Base-by-base conservation (phyloP, 2,888 invertebrate genomes). In the Harmothoe impar region DNA sequence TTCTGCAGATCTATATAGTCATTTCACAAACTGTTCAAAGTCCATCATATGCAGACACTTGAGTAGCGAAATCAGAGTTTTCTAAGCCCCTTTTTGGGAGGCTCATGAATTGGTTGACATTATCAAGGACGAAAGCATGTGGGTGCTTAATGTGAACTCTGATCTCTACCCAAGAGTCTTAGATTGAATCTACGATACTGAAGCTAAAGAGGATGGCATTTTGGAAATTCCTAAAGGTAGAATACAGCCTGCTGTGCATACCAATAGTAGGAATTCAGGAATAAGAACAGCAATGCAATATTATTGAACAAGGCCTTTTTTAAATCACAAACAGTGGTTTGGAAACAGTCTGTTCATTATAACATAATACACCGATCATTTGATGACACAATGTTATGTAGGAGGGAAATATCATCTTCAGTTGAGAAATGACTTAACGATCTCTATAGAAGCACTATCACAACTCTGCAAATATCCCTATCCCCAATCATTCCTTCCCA, bases 111-210 rank as follows among this genome's bases (percentile, higher is more conserved):
- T 62, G 62, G 62, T 62, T 62, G 62, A 3, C 62, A n/a, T 62
- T 15, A n/a, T 62, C 62, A 10, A 62, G 62, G 62, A n/a, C 62
- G 3, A 62, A n/a, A n/a, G 62, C n/a, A n/a, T 62, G n/a, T 77
- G 77, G 25, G 81, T n/a, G 81, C 35, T 81, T 25, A 81, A 43
- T 20, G 15, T 43, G 23, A 81, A 81, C 43, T 81, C 81, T 81
- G 81, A 81, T 81, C 81, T 33, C 81, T 35, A 81, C 33, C 15
- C 81, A 81, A 81, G 43, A 20, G 81, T 81, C 72, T 20, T 1
- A n/a, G 62, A 62, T 43, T 43, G 43, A n/a, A n/a, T n/a, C n/a
- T n/a, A n/a, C n/a, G n/a, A 7, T 43, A 43, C 43, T 43, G 43
- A 43, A 43, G 5, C 43, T 43, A 43, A 43, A 43, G 3, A 43